Base-by-base conservation (phyloP, 2,888 invertebrate genomes). In the Pycnomerus fuliginosus region DNA sequence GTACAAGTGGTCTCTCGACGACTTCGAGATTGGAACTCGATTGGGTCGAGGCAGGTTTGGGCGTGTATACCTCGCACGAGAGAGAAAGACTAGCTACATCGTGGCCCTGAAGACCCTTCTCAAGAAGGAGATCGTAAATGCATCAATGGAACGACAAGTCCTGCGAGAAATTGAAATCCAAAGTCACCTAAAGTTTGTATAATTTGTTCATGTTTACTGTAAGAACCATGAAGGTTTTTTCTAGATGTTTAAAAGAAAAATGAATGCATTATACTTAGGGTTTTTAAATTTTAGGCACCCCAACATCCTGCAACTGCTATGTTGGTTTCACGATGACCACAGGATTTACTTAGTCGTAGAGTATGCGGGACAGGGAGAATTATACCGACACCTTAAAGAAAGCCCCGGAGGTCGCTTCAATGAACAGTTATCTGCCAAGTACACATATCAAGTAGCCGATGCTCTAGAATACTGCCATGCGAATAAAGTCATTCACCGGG, bases 41-140 rank as follows among this genome's bases (percentile, higher is more conserved):
- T 74, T 96, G n/a, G 96, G 96, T 0, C 82, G 87, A 65, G 96
- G 96, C 1, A 95, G 94, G 72, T 97, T 96, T 70, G 96, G 96
- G 1, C 84, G 89, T 58, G 95, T 96, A 0, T 94, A 89, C 68
- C 73, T 94, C 29, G 94, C 93, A 0, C 76, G 90, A 53, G 93
- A 95, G 62, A 88, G 84, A 64, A 78, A 78, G 57, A 85, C 85
- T 8, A 82, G 88, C 25, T 87, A 80, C 55, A 71, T 87, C 53
- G 83, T 89, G 3, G 90, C 90, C 1, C 79, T 90, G 58, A 88
- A 91, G 73, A 82, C 88, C 0, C 72, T 93, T 45, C 85, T 86
- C 66, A 95, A 95, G 69, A 82, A 82, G 1, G 92, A 95, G 70
- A 76, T 96, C 12, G 76, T 80, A 11, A 82, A 85, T 69, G 78